Conservation (phyloP, 2,113 vertebrate species). For the Lamprotornis superbus region DNA sequence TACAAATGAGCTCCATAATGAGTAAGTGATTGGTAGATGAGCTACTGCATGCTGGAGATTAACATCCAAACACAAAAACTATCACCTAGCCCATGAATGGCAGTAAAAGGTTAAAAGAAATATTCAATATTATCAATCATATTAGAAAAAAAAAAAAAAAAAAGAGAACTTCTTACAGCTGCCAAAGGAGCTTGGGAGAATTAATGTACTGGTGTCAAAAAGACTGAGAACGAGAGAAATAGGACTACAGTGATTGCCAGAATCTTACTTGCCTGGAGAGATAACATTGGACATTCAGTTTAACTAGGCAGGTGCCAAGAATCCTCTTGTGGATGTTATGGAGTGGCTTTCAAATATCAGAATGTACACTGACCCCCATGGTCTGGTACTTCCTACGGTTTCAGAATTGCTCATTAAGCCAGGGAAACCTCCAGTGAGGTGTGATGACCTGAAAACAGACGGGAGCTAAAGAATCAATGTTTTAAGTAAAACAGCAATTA, state of each 20-base stretch:
- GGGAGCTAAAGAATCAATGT: constrained; percentile 24
- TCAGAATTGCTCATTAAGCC: not conserved
- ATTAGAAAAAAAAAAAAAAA: not conserved
- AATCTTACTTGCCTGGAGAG: constrained; percentile 35
- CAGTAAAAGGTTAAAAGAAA: constrained; percentile 38
- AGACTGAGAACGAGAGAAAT: constrained; percentile 30
- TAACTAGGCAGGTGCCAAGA: constrained; percentile 20
- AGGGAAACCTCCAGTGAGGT: constrained; percentile 8
- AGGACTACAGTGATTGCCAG: constrained; percentile 12
- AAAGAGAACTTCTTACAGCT: not conserved
- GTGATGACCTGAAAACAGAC: constrained; percentile 30
- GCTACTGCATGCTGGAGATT: not conserved
- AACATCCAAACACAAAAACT: not conserved
- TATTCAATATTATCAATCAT: constrained; percentile 44
- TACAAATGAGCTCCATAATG: not conserved
- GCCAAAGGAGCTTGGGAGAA: constrained; percentile 25
- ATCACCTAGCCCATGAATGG: not conserved
- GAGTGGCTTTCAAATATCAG: not conserved
- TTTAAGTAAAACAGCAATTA: constrained; percentile 57
- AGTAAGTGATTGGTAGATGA: not conserved
- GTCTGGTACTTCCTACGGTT: not conserved
- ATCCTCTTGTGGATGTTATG: not conserved
- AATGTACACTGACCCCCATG: not conserved
- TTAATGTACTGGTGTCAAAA: constrained; percentile 42
- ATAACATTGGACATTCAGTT: constrained; percentile 4